Evolutionary conservation across 2,113 vertebrate genomes (phyloP).

Genomic region (Alouatta palliata): DNA sequence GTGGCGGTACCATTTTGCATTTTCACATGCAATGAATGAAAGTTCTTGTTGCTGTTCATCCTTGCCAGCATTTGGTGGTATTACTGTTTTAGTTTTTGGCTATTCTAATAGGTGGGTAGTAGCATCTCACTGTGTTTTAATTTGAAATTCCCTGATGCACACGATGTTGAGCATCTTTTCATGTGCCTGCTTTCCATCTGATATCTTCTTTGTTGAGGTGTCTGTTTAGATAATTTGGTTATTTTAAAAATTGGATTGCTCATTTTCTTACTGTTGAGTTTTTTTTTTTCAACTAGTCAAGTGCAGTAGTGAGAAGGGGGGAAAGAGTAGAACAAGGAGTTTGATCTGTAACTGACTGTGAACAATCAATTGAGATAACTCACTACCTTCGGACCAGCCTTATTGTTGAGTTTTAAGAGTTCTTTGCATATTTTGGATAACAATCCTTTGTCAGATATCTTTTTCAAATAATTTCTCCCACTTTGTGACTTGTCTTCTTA

Average conservation of each 20-base stretch:
- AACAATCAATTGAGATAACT: too few relatives aligned
- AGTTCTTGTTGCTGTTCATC: background rate
- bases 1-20: background rate
- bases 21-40: background rate
- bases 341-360: too few relatives aligned
- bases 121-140: background rate
- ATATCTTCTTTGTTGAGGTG: background rate
- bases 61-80: background rate
- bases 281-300: too few relatives aligned
- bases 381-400: background rate
- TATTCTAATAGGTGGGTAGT: background rate
- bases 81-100: background rate
- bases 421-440: conserved; percentile 19
- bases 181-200: background rate
- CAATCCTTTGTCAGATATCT: background rate
- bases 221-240: background rate
- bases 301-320: too few relatives aligned
- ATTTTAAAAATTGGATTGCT: background rate
- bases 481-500: background rate
- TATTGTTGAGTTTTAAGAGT: background rate
- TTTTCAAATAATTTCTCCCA: background rate
- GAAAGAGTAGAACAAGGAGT: too few relatives aligned
- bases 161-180: background rate
- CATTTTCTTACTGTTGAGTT: background rate
- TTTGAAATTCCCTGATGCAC: background rate